phyloP scores from a whole-genome alignment of 2,888 invertebrate species.

The Andrena chrysosceles region DNA sequence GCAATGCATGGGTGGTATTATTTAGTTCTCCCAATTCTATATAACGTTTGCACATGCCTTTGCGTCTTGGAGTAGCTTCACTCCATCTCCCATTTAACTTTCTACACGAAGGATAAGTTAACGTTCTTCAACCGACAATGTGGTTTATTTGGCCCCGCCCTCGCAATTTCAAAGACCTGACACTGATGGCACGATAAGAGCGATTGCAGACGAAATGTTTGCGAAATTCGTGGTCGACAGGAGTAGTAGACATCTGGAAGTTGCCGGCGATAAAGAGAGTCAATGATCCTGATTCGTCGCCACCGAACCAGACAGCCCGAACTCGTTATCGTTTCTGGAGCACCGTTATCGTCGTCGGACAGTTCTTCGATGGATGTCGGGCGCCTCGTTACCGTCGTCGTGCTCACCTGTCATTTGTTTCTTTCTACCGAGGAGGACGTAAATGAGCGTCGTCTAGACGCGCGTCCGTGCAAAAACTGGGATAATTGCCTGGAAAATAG shows the following conservation, averaged over 20 bases:
- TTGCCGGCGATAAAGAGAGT: conserved; percentile 58
- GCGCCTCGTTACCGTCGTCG: conserved; percentile 53
- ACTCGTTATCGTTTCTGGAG: conserved; percentile 69
- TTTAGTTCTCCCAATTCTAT: too few species aligned
- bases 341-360: conserved; percentile 61
- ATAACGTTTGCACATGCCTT: too few species aligned
- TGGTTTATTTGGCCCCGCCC: background rate
- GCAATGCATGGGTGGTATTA: too few species aligned
- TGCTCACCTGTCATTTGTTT: conserved; percentile 44
- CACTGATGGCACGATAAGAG: background rate
- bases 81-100: too few species aligned
- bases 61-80: too few species aligned
- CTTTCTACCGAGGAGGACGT: conserved; percentile 32
- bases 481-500: conserved; percentile 55
- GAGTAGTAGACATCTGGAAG: conserved; percentile 17
- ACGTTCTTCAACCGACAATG: background rate
- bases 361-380: conserved; percentile 51
- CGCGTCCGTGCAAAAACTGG: conserved; percentile 29
- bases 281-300: conserved; percentile 60
- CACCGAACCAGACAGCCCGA: conserved; percentile 50
- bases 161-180: background rate
- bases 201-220: conserved; percentile 30
- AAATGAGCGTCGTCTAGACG: conserved; percentile 58
- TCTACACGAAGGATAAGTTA: background rate
- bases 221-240: conserved; percentile 21